Percentiles rank a stretch among this genome's conserved stretches.
These are phyloP conservation scores for Metridium senile DNA, from an alignment of 92 coral and sea anemone genomes.

Conservation along the genomic window DNA sequence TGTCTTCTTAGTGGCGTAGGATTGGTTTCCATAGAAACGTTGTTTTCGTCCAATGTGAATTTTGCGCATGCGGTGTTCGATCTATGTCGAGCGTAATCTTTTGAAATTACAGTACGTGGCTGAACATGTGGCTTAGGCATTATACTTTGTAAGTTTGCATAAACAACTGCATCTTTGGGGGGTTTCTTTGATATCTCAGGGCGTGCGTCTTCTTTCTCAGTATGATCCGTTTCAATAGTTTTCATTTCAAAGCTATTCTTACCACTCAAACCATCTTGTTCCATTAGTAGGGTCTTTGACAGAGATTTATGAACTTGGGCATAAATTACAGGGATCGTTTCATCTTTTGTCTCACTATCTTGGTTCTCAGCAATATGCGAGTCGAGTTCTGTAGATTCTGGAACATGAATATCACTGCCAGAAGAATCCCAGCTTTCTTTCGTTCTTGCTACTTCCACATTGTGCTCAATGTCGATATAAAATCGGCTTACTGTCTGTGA, in stretches of 20 bases:
- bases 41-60: neutral
- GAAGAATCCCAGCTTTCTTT: neutral
- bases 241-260: neutral
- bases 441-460: neutral
- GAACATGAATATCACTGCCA: no score
- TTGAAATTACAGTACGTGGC: neutral
- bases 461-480: neutral
- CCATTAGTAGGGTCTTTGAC: neutral
- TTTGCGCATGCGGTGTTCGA: neutral
- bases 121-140: neutral
- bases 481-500: neutral
- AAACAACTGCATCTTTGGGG: neutral
- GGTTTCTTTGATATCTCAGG: neutral
- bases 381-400: no score
- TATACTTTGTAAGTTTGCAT: neutral
- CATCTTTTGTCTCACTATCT: neutral
- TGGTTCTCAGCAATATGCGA: neutral
- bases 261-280: neutral
- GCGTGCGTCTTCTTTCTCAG: neutral
- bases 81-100: neutral
- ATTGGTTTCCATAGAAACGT: neutral
- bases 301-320: neutral
- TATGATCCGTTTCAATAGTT: neutral
- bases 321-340: neutral
- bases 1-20: neutral